Base-by-base conservation (phyloP, 2,797 vertebrate genomes). In the Halcyon chelicuti region DNA sequence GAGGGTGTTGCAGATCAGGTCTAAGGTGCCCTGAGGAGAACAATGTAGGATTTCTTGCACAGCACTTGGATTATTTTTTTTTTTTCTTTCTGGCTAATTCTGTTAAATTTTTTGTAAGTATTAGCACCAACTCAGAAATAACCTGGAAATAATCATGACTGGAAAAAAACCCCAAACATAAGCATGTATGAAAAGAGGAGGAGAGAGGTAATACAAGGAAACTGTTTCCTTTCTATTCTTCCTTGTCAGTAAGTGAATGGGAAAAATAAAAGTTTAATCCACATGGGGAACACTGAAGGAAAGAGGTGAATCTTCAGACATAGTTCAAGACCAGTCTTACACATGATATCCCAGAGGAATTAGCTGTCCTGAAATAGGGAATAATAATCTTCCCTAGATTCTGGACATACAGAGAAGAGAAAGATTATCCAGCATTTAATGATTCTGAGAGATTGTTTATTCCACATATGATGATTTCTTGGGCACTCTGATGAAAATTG, bases 1-100 rank as follows among this genome's bases (percentile, higher is more conserved):
- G 94, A 95, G 89, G 93, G 95, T 96, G 94, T 91, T 97, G 91
- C 82, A 94, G 89, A 81, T 90, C 82, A 86, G n/a, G 31, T 29
- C 58, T 95, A 86, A 62, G 15, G 39, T 68, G 33, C 15, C 26
- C n/a, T 22, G n/a, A 85, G 29, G 12, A 89, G n/a, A 86, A 80
- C 1, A 5, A 14, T 7, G 22, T 9, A 85, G 23, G 23, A 52
- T 42, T 87, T 86, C 58, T 66, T 75, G 54, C 8, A 52, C 2
- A 19, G 5, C 0, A 5, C 12, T 60, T 80, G 6, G 29, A 8
- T 57, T 23, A n/a, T 23, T 26, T 39, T 20, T 47, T 22, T 39
- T 35, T 28, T 29, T 20, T 8, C 49, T 76, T 78, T 74, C 31
- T 66, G n/a, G 6, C 23, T 65, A 55, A 51, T 42, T 88, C 65